Evolutionary conservation across 2,797 vertebrate species (phyloP).

Genomic region (Champsocephalus gunnari): DNA sequence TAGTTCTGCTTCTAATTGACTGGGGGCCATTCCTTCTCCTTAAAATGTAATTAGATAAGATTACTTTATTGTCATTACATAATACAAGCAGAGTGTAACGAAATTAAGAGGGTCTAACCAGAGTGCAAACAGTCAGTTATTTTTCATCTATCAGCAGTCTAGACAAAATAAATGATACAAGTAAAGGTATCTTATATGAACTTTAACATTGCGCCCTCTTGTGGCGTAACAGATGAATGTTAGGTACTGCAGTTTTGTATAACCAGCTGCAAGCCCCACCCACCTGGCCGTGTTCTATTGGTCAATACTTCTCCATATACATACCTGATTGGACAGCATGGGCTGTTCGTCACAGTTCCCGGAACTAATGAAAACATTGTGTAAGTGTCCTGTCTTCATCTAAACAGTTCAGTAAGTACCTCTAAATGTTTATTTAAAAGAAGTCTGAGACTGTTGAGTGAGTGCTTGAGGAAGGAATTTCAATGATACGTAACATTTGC

Average conservation of each 20-base stretch:
- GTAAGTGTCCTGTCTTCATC: slow-evolving; percentile 8
- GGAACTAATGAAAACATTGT: slow-evolving; percentile 41
- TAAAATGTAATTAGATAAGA: too few relatives aligned
- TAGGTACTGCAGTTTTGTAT: slow-evolving; percentile 22
- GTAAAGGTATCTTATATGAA: neutral
- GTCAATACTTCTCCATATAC: neutral
- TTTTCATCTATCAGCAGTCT: too few relatives aligned
- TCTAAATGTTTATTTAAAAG: neutral
- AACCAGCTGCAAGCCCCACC: slow-evolving; percentile 39
- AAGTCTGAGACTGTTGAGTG: neutral
- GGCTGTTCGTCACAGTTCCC: neutral
- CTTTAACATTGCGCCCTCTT: slow-evolving; percentile 27
- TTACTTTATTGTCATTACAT: too few relatives aligned
- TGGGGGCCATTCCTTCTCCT: neutral
- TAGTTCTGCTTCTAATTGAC: neutral
- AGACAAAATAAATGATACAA: too few relatives aligned
- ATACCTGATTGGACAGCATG: slow-evolving; percentile 51
- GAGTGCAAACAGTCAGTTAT: too few relatives aligned
- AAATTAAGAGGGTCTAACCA: too few relatives aligned
- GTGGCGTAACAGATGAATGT: slow-evolving; percentile 12
- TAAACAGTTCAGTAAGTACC: neutral
- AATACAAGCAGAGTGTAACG: too few relatives aligned
- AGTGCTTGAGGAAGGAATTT: neutral
- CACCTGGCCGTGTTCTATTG: slow-evolving; percentile 44
- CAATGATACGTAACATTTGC: neutral